Percentiles rank a stretch among this genome's conserved stretches.
These are phyloP conservation scores for Pilophorus perplexus DNA, from an alignment of 2,888 invertebrate genomes.

Conservation along the genomic window DNA sequence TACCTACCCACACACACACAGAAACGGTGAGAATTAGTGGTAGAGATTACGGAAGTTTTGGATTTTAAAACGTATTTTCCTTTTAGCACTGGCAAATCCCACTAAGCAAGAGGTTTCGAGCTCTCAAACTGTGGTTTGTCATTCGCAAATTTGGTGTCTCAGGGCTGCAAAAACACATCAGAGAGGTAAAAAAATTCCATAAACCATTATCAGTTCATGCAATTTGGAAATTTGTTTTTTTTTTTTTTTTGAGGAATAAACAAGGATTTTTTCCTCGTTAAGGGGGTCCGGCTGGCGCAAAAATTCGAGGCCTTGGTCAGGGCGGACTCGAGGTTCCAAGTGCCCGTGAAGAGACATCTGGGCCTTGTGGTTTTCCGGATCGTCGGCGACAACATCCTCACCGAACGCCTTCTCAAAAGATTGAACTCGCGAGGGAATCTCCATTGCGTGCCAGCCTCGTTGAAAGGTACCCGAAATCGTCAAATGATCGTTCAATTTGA, in stretches of 20 bases:
- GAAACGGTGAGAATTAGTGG: no score
- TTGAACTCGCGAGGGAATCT: constrained; percentile 81
- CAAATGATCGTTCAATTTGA: no score
- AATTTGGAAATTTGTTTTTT: no score
- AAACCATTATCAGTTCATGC: not conserved
- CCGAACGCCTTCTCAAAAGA: constrained; percentile 81
- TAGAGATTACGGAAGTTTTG: not conserved
- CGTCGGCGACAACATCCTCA: constrained; percentile 78
- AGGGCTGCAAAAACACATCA: constrained; percentile 88
- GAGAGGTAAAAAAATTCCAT: no score
- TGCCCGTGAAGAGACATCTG: constrained; percentile 81
- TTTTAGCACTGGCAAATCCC: constrained; percentile 96
- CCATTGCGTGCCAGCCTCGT: constrained; percentile 91
- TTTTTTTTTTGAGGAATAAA: no score
- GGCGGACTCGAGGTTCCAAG: constrained; percentile 83
- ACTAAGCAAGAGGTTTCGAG: constrained; percentile 85
- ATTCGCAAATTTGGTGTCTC: constrained; percentile 87
- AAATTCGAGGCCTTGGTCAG: constrained; percentile 84
- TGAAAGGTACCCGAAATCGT: no score
- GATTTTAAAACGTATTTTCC: constrained; percentile 36
- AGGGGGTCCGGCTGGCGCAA: constrained; percentile 86
- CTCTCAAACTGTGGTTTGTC: constrained; percentile 95
- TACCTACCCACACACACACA: no score
- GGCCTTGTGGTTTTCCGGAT: constrained; percentile 90
- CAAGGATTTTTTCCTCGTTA: no score